Evolutionary conservation across 2,113 vertebrate species (phyloP).

Genomic region (Bubo bubo): DNA sequence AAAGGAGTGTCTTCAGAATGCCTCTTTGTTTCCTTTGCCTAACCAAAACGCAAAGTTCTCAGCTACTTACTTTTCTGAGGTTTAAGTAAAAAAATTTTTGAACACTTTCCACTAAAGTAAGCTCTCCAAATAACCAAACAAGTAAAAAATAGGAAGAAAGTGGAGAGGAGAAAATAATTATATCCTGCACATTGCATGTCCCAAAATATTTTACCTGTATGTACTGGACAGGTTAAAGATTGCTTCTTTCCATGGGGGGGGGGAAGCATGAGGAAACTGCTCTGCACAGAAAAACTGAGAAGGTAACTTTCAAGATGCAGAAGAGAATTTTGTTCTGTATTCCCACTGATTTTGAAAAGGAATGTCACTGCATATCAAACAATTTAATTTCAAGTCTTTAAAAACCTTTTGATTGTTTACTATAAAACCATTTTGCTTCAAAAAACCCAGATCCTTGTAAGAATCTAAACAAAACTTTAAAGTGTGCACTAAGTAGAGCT

Average conservation of each 20-base stretch:
- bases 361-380: not conserved
- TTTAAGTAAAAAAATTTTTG: not conserved
- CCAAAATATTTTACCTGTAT: not conserved
- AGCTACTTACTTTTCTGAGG: not conserved
- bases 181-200: not conserved
- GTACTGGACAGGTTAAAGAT: not conserved
- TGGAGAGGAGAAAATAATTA: not conserved
- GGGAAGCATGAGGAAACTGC: not conserved
- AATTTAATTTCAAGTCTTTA: not conserved
- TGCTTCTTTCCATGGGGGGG: not conserved
- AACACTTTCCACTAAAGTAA: not conserved
- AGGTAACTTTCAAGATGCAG: not conserved
- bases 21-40: not conserved
- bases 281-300: not conserved
- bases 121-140: not conserved
- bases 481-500: not conserved
- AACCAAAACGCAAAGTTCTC: not conserved
- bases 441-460: not conserved
- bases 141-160: not conserved
- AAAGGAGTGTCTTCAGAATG: not conserved
- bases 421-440: not conserved
- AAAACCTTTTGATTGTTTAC: not conserved
- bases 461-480: conserved; percentile 15
- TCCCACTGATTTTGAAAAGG: not conserved
- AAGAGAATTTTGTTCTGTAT: not conserved